These are phyloP conservation scores for Periparus ater DNA, from an alignment of 2,797 vertebrate genomes.

Conservation along the genomic window DNA sequence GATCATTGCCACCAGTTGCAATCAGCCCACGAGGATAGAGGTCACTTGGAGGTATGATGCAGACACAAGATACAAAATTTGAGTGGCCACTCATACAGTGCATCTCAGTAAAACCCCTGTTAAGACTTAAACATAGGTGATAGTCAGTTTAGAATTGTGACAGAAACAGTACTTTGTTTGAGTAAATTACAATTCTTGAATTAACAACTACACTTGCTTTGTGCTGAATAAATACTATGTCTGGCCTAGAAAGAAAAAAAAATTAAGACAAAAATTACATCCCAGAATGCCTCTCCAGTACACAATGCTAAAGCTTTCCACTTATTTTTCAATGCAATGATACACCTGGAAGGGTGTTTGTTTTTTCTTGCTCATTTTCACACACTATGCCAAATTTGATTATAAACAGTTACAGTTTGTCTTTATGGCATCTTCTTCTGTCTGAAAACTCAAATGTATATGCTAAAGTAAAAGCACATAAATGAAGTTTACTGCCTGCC, in stretches of 20 bases:
- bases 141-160: constrained; percentile 12
- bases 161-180: neutral
- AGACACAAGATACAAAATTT: constrained; percentile 96
- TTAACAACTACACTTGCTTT: neutral
- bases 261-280: neutral
- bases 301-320: neutral
- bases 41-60: constrained; percentile 91
- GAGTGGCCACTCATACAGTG: constrained; percentile 93
- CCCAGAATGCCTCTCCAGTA: neutral
- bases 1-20: constrained; percentile 94
- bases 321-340: neutral
- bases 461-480: neutral
- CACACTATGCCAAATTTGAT: neutral
- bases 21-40: constrained; percentile 90
- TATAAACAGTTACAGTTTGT: neutral
- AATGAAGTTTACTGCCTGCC: neutral
- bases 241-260: neutral
- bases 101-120: constrained; percentile 88
- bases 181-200: neutral
- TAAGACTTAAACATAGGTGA: constrained; percentile 81
- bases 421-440: neutral
- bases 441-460: neutral
- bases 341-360: neutral
- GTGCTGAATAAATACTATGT: neutral
- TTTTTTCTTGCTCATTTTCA: neutral